A percentile compares a stretch with the other conserved stretches of the same genome.
Conservation (phyloP, 2,113 vertebrate genomes). For the Urocynchramus pylzowi region DNA sequence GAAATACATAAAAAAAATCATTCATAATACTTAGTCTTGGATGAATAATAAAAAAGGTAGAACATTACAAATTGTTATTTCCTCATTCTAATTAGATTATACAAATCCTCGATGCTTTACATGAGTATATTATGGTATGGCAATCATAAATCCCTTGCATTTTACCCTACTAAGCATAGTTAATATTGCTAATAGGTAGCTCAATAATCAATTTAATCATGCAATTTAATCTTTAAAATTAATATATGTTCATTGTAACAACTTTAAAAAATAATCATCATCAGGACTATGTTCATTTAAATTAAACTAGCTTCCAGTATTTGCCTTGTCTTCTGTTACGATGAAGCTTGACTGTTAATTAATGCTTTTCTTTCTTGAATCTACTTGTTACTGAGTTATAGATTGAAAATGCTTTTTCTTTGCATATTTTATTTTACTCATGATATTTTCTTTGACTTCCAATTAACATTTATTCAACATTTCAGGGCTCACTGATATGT, state of each 20-base stretch:
- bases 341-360: neutral
- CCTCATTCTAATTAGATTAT: slow-evolving; percentile 49
- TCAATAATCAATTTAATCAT: slow-evolving; percentile 47
- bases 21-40: slow-evolving; percentile 4
- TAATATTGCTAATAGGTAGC: neutral
- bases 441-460: slow-evolving; percentile 37
- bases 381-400: neutral
- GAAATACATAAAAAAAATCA: neutral
- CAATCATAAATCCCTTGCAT: neutral
- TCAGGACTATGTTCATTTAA: neutral
- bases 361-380: neutral
- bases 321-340: slow-evolving; percentile 12
- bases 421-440: slow-evolving; percentile 16
- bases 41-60: slow-evolving; percentile 35
- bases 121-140: neutral
- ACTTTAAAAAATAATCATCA: slow-evolving; percentile 44
- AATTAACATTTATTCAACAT: slow-evolving; percentile 59
- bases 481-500: neutral
- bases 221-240: slow-evolving; percentile 42
- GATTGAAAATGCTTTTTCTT: neutral
- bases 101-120: neutral
- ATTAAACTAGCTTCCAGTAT: neutral
- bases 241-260: slow-evolving; percentile 37
- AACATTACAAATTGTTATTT: slow-evolving; percentile 11
- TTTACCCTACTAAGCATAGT: neutral